Evolutionary conservation across 2,113 vertebrate genomes (phyloP).

Genomic region (Hippocampus barbouri): DNA sequence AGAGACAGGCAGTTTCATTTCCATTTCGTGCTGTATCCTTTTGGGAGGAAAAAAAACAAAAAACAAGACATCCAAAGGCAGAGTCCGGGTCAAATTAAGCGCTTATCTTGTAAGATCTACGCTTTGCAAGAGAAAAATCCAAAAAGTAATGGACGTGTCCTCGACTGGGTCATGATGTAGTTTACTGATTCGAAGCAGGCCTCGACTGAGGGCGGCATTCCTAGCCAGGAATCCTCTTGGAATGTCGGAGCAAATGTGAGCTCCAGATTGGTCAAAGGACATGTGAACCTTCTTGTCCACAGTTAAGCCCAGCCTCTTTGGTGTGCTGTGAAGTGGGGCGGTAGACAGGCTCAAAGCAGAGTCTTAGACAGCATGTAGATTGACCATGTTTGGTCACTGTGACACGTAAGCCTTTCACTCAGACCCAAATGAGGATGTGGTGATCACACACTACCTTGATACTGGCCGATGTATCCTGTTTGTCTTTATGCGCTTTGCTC

Average conservation of each 20-base stretch:
- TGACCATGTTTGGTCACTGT: conserved; percentile 61
- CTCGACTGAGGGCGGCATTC: conserved; percentile 16
- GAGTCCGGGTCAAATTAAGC: conserved; percentile 16
- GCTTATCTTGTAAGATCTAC: conserved; percentile 39
- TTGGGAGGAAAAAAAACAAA: not conserved
- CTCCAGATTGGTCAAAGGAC: not conserved
- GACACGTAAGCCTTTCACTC: conserved; percentile 36
- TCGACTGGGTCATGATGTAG: conserved; percentile 30
- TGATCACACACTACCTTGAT: conserved; percentile 25
- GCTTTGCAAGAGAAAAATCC: conserved; percentile 45
- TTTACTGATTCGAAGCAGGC: conserved; percentile 20
- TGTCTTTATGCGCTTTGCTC: conserved; percentile 6
- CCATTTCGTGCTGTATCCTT: conserved; percentile 5
- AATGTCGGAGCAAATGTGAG: conserved; percentile 17
- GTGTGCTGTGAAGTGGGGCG: conserved; percentile 16
- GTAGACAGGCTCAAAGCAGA: conserved; percentile 25
- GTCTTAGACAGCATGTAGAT: conserved; percentile 26
- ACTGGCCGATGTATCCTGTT: not conserved
- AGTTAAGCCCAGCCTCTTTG: conserved; percentile 46
- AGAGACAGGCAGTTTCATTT: conserved; percentile 22
- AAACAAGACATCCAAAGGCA: conserved; percentile 26
- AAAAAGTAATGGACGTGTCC: conserved; percentile 32
- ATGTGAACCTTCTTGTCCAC: conserved; percentile 38
- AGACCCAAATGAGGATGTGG: conserved; percentile 47
- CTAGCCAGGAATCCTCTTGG: conserved; percentile 6